A percentile compares a stretch with the other conserved stretches of the same genome.
Conservation (phyloP, 2,113 vertebrate species). For the Engystomops pustulosus region DNA sequence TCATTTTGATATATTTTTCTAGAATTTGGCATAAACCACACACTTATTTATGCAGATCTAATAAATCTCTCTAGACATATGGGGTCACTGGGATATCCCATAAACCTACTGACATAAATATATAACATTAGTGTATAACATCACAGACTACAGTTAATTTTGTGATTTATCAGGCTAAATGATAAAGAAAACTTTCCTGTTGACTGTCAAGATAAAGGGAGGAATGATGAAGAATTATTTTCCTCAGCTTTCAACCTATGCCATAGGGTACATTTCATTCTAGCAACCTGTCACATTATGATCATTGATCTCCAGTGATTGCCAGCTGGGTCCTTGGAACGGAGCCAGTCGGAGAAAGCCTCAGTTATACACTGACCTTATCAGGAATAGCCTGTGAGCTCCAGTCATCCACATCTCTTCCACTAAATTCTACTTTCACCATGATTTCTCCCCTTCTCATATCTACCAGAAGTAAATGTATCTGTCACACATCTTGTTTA, state of each 20-base stretch:
- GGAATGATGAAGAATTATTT: conserved; percentile 37
- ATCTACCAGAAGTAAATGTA: conserved; percentile 49
- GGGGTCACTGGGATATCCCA: neutral
- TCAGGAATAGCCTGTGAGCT: conserved; percentile 31
- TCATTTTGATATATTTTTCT: neutral
- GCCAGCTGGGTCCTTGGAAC: conserved; percentile 44
- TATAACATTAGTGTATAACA: neutral
- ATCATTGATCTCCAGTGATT: conserved; percentile 43
- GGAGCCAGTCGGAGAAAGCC: conserved; percentile 19
- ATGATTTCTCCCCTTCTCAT: conserved; percentile 19
- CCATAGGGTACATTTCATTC: conserved; percentile 44
- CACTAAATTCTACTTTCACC: conserved; percentile 4
- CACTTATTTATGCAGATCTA: neutral
- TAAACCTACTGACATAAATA: neutral
- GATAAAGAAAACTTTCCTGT: neutral
- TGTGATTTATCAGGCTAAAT: conserved; percentile 10
- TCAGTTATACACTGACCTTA: conserved; percentile 52
- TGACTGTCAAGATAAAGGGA: neutral
- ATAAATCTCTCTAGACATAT: neutral
- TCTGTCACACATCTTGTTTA: conserved; percentile 50
- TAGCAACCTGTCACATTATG: conserved; percentile 41
- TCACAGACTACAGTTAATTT: neutral
- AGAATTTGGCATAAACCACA: neutral
- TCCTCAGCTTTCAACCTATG: conserved; percentile 26
- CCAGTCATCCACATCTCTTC: neutral